Base-by-base conservation (phyloP, 2,797 vertebrate genomes). In the Siniperca undulata region DNA sequence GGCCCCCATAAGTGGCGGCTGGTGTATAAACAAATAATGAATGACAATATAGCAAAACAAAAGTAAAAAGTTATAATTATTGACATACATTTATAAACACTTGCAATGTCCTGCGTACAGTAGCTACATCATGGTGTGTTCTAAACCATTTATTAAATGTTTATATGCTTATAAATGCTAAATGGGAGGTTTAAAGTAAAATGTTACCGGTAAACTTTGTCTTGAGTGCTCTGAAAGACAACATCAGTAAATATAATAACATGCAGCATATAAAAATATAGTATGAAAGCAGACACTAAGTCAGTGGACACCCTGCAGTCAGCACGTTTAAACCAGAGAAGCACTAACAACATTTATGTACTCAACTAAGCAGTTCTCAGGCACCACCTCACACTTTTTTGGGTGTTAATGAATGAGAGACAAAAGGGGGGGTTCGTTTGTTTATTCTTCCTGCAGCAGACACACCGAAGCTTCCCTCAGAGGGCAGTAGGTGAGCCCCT, bases 371-470 rank as follows among this genome's bases (percentile, higher is more conserved):
- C 27, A 53, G 34, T 20, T 1, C 55, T 30, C 11, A 56, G 13
- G 30, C 17, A 2, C 10, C 2, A 22, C 1, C 3, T 27, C 4
- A 69, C 38, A 46, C 17, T 42, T 11, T 34, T 34, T 13, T 14
- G n/a, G 53, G 16, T 30, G 10, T 75, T 22, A n/a, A 20, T 62
- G 58, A 19, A 42, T 17, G 19, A 8, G 7, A 50, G 13, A 58
- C 12, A 24, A 24, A 42, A 19, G 16, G 11, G 6, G 8, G 6
- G 27, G 27, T 20, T 66, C 5, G 65, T n/a, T 4, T 68, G 5
- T 73, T 10, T 48, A 5, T 24, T 65, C 44, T 58, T 48, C 64
- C 40, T 70, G 52, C 62, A 59, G 78, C 66, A 50, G 81, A 44
- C 13, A 17, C 59, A 12, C 30, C 16, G 44, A 77, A 44, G 53